phyloP scores from a whole-genome alignment of 2,113 vertebrate genomes.

The Marmota monax region DNA sequence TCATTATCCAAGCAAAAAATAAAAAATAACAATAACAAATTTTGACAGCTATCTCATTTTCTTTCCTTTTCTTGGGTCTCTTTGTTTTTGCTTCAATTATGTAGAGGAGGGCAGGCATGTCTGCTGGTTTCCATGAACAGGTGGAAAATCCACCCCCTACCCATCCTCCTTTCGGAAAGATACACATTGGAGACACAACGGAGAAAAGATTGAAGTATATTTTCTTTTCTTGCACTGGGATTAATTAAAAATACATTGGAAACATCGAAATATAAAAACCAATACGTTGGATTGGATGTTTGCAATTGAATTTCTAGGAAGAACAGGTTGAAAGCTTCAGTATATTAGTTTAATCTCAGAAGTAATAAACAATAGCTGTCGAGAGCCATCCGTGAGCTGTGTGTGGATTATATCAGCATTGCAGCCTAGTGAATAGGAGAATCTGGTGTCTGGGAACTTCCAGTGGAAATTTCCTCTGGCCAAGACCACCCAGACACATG shows the following conservation, averaged over 20 bases:
- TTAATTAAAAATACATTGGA: conserved; percentile 39
- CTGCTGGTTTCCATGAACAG: neutral
- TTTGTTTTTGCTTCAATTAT: neutral
- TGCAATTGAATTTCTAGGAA: neutral
- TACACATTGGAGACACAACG: neutral
- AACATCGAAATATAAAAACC: neutral
- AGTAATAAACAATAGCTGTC: neutral
- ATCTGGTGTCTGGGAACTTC: too few relatives aligned
- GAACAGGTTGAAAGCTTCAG: neutral
- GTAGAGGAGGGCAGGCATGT: neutral
- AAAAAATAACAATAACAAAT: neutral
- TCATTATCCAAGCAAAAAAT: neutral
- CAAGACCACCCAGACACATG: too few relatives aligned
- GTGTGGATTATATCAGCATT: too few relatives aligned
- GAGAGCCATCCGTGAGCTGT: too few relatives aligned
- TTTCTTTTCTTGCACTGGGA: neutral
- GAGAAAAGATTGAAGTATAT: neutral
- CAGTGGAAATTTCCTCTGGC: too few relatives aligned
- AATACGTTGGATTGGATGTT: neutral
- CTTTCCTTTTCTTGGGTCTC: neutral
- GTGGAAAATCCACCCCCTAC: neutral
- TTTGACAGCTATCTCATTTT: neutral
- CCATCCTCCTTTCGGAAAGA: neutral
- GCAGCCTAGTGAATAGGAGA: too few relatives aligned
- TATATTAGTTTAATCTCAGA: neutral